Base-by-base conservation (phyloP, 1,140 invertebrate species). In the Platyura marginata region DNA sequence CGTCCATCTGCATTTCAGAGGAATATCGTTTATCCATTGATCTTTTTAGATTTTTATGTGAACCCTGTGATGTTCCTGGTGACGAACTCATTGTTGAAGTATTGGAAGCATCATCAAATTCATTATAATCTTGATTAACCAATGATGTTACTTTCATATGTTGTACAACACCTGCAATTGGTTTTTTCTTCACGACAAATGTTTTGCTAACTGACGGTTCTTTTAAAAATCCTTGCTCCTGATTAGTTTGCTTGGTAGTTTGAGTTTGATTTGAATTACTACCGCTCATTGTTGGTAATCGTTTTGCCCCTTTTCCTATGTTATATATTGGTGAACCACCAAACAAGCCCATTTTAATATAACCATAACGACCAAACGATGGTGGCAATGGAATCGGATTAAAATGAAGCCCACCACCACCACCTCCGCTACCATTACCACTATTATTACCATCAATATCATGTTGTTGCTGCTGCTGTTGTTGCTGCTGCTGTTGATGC, bases 271-370 rank as follows among this genome's bases (percentile, higher is more conserved):
- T 18, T n/a, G 10, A 3, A 38, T 2, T 21, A 5, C n/a, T 18
- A 18, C n/a, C 18, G 11, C 16, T 21, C 3, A 18, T 10, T 8
- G 18, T 21, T 21, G 36, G 36, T 18, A 38, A 38, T 38, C 36
- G 36, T 18, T 38, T 38, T 5, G 36, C 36, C 16, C 36, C 36
- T 5, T 18, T n/a, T 5, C 36, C 18, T 3, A 38, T 18, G 25
- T 13, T 29, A 38, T 38, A 81, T 67, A 81, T 79, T 0, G 80
- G 80, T 0, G 75, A 72, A 2, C 81, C 81, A 9, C 81, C 81
- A 47, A 72, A 62, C 2, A 84, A 61, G 4, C 77, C 81, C 2
- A 79, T 55, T 49, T 73, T 74, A 41, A 70, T 33, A 22, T 23
- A 38, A 3, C 19, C 64, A 51, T 72, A 76, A 13, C 66, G 66